Base-by-base conservation (phyloP, 2,888 invertebrate species). In the Drosophila villosipedis region DNA sequence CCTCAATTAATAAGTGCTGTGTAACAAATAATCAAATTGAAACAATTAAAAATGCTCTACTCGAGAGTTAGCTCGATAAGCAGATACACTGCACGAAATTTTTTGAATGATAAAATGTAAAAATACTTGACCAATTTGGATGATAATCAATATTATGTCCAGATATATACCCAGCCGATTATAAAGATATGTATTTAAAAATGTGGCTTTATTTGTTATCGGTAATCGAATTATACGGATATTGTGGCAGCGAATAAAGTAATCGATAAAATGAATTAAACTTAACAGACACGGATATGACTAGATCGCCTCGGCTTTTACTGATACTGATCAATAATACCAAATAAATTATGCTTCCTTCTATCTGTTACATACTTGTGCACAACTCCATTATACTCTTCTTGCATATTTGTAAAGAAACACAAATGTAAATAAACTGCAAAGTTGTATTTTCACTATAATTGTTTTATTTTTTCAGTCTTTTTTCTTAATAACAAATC, bases 1-100 rank as follows among this genome's bases (percentile, higher is more conserved):
- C 88, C 83, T 65, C 67, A 72, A 70, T 83, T 71, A 88, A 83
- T 72, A 33, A 62, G 49, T 68, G 63, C 33, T 60, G 7, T 63
- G 43, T 61, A 28, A 7, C 9, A 43, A 28, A 58, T 68, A 78
- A 80, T 61, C 55, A 58, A 76, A 60, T 59, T 50, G 14, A 37
- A 59, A 49, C 61, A 30, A 39, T 49, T 39, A 12, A 49, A 14
- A 35, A 53, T 43, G 52, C 4, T 47, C 12, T 2, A 12, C 1
- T 12, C 54, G 59, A 53, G 7, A 37, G 19, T 37, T 47, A 66
- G 61, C n/a, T 53, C 61, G 22, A 9, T 2, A 4, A 2, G 41
- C n/a, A n/a, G n/a, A 41, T 41, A 41, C 41, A 10, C 41, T 41
- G n/a, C 10, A 41, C n/a, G 7, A 14, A 22, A 22, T 22, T 47